Base-by-base conservation (phyloP, 2,888 invertebrate genomes). In the Zhuqinia jingwanae region DNA sequence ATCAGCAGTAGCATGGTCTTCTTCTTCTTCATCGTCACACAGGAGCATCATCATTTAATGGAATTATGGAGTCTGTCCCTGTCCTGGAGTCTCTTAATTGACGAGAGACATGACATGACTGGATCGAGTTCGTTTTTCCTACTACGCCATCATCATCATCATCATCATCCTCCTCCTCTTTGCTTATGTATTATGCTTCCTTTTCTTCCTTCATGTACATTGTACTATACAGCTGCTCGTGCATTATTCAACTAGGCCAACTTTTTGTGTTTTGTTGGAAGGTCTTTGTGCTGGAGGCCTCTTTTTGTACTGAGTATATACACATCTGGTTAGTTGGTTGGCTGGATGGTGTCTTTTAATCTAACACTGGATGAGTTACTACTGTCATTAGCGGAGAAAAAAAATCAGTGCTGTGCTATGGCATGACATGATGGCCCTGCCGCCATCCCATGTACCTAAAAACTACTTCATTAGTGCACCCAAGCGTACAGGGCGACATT, bases 21-120 rank as follows among this genome's bases (percentile, higher is more conserved):
- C n/a, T n/a, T n/a, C 25, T 20, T 50, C 5, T 45, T 47, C 47
- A 45, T 70, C 50, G 53, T 53, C 73, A 73, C 45, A 47, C 20
- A 47, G 56, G 17, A 50, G 76, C 76, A 76, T 76, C 79, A 79
- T 79, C 56, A 81, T 81, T 81, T 73, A 81, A 81, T 81, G 81
- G 81, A 68, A 81, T 81, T 81, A 70, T 25, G 30, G 53, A 73
- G 68, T 60, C 58, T 42, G 58, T 81, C 70, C 53, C 65, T 76
- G 56, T 76, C 58, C 76, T 76, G 50, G 58, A 79, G 63, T 79
- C 47, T 63, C 70, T 70, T 80, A 80, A 80, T 80, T 80, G 70
- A 80, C 80, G 65, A 70, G 56, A 65, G 56, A 70, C 80, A 80
- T 80, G 68, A 65, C 60, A 78, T 78, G 63, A 65, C 78, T 76